Conservation (phyloP, 1,140 invertebrate species). For the Papilio dardanus region DNA sequence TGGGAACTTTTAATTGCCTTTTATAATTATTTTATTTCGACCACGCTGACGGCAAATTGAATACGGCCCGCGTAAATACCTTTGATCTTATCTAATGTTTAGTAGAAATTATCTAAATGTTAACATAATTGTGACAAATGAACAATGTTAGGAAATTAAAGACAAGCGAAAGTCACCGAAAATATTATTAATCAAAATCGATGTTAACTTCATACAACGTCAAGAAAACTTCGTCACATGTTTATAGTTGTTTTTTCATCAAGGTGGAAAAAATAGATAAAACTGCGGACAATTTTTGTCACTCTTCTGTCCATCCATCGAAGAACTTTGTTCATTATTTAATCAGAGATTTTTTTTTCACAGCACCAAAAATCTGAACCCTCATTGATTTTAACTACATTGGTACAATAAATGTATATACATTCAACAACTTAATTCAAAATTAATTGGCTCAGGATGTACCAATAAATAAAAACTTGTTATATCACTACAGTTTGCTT, state of each 20-base stretch:
- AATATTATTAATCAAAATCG: too few species aligned
- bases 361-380: background rate
- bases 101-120: constrained; percentile 6
- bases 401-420: constrained; percentile 44
- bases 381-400: constrained; percentile 35
- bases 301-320: background rate
- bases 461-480: constrained; percentile 72
- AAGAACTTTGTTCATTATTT: background rate
- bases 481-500: constrained; percentile 72
- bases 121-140: constrained; percentile 9
- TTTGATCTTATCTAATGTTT: constrained; percentile 52
- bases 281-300: too few species aligned
- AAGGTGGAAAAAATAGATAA: background rate
- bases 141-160: background rate
- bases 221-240: too few species aligned
- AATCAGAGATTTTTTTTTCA: background rate
- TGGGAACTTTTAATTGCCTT: constrained; percentile 74
- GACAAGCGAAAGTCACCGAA: background rate
- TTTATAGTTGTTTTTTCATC: too few species aligned
- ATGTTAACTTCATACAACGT: too few species aligned
- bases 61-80: constrained; percentile 51
- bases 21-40: constrained; percentile 76
- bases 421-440: constrained; percentile 69
- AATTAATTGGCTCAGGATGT: constrained; percentile 74
- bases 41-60: constrained; percentile 72